Conservation (phyloP, 1,140 invertebrate genomes). For the Conopomorpha cramerella region DNA sequence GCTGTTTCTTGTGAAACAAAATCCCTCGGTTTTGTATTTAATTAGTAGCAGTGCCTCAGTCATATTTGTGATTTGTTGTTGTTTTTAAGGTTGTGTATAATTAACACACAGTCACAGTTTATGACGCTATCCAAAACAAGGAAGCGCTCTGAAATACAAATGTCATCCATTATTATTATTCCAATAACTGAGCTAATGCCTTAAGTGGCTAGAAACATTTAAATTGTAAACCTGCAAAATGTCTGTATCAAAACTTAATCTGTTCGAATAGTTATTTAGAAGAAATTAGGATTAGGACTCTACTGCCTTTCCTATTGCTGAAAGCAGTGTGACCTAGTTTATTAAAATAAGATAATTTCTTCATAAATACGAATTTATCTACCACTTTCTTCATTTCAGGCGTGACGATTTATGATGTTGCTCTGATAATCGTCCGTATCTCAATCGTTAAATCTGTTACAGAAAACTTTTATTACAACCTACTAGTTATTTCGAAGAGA, state of each 20-base stretch:
- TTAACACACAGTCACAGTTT: too few relatives aligned
- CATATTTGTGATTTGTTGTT: too few relatives aligned
- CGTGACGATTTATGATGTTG: neutral
- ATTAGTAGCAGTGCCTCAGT: too few relatives aligned
- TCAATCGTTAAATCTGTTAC: neutral
- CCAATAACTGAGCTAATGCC: neutral
- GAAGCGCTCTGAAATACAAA: neutral
- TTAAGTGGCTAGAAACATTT: too few relatives aligned
- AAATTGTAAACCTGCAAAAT: neutral
- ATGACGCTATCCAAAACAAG: too few relatives aligned
- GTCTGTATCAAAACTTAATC: neutral
- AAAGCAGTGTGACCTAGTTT: too few relatives aligned
- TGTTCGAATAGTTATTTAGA: neutral
- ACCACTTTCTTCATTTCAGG: neutral
- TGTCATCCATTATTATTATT: neutral
- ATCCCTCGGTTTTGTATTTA: too few relatives aligned
- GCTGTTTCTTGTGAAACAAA: too few relatives aligned
- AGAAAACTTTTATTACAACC: neutral
- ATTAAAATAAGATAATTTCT: too few relatives aligned
- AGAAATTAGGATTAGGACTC: neutral
- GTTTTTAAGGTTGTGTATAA: too few relatives aligned
- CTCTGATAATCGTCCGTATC: neutral
- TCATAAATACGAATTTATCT: too few relatives aligned
- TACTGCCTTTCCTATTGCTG: too few relatives aligned
- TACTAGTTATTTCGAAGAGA: neutral